Evolutionary conservation across 2,113 vertebrate species (phyloP).

Genomic region (Osmerus mordax): DNA sequence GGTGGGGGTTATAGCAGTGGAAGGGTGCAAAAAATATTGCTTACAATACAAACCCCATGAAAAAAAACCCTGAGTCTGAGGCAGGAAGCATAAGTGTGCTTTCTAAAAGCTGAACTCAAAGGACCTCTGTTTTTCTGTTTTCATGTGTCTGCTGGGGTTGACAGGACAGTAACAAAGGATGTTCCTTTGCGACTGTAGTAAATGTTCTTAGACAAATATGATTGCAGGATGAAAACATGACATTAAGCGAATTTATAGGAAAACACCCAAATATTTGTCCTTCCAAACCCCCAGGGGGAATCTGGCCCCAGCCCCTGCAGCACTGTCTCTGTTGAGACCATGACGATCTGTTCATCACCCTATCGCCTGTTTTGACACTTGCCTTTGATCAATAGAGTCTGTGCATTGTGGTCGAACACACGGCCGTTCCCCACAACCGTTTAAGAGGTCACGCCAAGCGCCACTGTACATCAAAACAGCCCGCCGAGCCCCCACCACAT

Average conservation of each 20-base stretch:
- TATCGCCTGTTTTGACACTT: slow-evolving; percentile 66
- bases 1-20: slow-evolving; percentile 42
- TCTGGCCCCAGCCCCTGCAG: not conserved
- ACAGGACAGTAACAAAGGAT: slow-evolving; percentile 14
- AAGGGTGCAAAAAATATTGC: slow-evolving; percentile 54
- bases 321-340: slow-evolving; percentile 37
- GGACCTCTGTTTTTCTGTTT: slow-evolving; percentile 27
- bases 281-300: slow-evolving; percentile 2
- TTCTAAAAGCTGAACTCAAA: slow-evolving; percentile 44
- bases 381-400: slow-evolving; percentile 70
- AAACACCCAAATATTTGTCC: slow-evolving; percentile 5
- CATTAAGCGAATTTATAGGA: not conserved
- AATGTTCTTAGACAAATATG: too few relatives aligned
- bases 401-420: slow-evolving; percentile 55
- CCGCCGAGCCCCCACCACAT: slow-evolving; percentile 49
- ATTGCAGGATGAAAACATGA: too few relatives aligned
- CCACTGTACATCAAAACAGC: slow-evolving; percentile 67
- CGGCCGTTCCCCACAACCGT: slow-evolving; percentile 47
- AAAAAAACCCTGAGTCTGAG: slow-evolving; percentile 54
- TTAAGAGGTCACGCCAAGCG: slow-evolving; percentile 66
- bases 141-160: slow-evolving; percentile 16
- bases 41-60: slow-evolving; percentile 63
- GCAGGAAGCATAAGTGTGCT: slow-evolving; percentile 41
- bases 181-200: not conserved
- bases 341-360: slow-evolving; percentile 40